These are phyloP conservation scores for Rachycentron canadum DNA, from an alignment of 2,797 vertebrate genomes.

Conservation along the genomic window DNA sequence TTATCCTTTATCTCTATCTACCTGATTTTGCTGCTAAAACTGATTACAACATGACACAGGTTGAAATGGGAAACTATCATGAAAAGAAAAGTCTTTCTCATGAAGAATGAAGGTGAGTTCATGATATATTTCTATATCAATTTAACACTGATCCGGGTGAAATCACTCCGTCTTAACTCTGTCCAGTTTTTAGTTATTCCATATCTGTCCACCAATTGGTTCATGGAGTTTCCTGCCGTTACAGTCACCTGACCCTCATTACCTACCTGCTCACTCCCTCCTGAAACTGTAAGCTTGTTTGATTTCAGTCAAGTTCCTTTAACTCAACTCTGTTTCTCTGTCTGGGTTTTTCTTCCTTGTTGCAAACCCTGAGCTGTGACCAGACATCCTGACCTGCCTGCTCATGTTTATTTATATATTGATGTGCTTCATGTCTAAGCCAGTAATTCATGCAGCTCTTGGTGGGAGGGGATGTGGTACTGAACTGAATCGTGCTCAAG, in stretches of 20 bases:
- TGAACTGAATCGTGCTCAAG: conserved; percentile 18
- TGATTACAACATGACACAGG: too few relatives aligned
- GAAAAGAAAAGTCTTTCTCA: too few relatives aligned
- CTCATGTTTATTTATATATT: not conserved
- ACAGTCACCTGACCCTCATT: not conserved
- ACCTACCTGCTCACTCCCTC: too few relatives aligned
- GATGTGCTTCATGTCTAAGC: conserved; percentile 4
- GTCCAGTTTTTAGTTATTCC: too few relatives aligned
- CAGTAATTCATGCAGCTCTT: conserved; percentile 6
- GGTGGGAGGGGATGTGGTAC: conserved; percentile 1
- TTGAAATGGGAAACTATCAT: too few relatives aligned
- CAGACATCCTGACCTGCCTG: not conserved
- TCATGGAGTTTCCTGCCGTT: not conserved
- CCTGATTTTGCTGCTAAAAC: too few relatives aligned
- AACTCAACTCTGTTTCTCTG: not conserved
- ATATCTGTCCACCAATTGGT: not conserved
- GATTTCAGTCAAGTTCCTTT: not conserved
- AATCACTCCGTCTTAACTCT: too few relatives aligned
- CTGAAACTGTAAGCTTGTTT: not conserved
- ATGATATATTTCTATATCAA: too few relatives aligned
- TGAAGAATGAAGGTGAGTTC: too few relatives aligned
- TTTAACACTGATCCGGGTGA: too few relatives aligned
- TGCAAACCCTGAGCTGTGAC: not conserved
- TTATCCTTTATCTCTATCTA: too few relatives aligned
- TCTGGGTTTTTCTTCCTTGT: too few relatives aligned